phyloP scores from a whole-genome alignment of 2,797 vertebrate genomes.

The Crypturellus tataupa region DNA sequence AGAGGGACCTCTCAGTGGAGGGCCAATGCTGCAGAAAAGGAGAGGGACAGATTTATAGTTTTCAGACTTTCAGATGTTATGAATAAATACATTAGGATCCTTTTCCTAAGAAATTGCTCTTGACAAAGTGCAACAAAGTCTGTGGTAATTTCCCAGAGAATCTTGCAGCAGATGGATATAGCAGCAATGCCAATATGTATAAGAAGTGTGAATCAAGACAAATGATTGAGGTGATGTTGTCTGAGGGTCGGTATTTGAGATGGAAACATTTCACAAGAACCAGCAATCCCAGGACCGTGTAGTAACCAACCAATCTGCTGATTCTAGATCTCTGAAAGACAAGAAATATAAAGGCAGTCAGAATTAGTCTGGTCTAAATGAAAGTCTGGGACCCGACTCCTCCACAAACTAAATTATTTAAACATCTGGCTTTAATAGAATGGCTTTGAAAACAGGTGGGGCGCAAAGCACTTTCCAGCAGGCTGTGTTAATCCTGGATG shows the following conservation, averaged over 20 bases:
- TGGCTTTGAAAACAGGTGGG: neutral
- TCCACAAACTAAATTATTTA: neutral
- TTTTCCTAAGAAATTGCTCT: neutral
- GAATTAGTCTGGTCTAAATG: neutral
- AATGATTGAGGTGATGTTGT: neutral
- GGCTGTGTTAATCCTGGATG: neutral
- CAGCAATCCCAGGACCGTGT: neutral
- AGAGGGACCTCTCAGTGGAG: neutral
- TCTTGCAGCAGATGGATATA: neutral
- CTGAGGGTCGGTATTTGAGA: neutral
- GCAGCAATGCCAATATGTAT: neutral
- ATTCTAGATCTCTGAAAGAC: neutral
- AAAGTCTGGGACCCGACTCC: neutral
- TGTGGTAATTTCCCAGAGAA: neutral
- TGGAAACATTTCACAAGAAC: neutral
- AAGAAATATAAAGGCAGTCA: neutral
- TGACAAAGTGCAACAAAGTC: neutral
- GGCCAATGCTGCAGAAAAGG: neutral
- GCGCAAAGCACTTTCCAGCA: neutral
- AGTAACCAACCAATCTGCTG: neutral
- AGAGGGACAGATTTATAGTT: neutral
- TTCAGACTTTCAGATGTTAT: neutral
- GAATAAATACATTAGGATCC: neutral
- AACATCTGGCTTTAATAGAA: neutral
- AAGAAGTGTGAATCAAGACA: fast-evolving